Conservation (phyloP, 1,140 invertebrate genomes). For the Lepidurus arcticus region DNA sequence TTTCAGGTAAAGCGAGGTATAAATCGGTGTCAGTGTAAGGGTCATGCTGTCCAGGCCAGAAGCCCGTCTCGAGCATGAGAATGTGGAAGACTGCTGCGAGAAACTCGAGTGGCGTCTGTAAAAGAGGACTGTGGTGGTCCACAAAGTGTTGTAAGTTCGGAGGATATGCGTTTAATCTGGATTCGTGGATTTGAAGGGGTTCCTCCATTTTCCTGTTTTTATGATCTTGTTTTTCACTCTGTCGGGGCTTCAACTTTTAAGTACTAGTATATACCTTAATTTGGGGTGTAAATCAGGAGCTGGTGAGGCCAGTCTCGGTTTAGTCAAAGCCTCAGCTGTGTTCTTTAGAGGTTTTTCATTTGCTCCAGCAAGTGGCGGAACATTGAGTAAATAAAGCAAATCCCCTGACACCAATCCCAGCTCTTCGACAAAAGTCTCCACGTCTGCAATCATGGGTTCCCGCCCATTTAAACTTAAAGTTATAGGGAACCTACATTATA, state of each 20-base stretch:
- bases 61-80: conserved; percentile 3
- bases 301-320: not conserved
- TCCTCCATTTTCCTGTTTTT: not conserved
- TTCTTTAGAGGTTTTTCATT: not conserved
- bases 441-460: not conserved
- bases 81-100: not conserved
- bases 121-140: not conserved
- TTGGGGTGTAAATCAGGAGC: not conserved
- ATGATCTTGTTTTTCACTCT: not conserved
- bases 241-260: not conserved
- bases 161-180: conserved; percentile 3
- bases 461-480: not conserved
- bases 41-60: not conserved
- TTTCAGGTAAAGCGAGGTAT: not conserved
- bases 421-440: not conserved
- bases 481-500: not conserved
- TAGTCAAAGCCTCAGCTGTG: not conserved
- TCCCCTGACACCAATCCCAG: not conserved
- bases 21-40: not conserved
- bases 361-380: not conserved
- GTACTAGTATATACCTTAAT: not conserved
- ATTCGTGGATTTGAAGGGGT: not conserved
- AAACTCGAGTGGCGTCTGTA: not conserved
- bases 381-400: not conserved
- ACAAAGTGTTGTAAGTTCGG: not conserved